Conservation (phyloP, 1,140 invertebrate species). For the Anadara kagoshimensis region DNA sequence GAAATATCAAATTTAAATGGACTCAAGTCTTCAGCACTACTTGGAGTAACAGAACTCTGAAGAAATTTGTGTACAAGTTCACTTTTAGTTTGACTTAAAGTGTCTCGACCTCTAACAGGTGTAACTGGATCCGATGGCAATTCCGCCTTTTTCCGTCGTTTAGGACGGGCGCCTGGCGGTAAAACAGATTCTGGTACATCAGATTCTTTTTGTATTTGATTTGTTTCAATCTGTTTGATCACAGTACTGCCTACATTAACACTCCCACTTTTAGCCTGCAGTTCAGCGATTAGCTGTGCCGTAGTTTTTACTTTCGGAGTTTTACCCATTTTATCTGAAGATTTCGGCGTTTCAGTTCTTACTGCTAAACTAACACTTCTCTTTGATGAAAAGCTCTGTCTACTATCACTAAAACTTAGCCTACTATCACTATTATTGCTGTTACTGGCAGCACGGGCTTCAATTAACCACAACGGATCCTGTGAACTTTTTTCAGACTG, state of each 20-base stretch:
- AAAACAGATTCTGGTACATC: constrained; percentile 60
- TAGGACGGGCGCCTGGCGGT: constrained; percentile 62
- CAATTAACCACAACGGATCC: no score
- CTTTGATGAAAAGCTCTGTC: constrained; percentile 28
- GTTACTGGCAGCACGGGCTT: no score
- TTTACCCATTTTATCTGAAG: constrained; percentile 29
- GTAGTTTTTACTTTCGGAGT: constrained; percentile 87
- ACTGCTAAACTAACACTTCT: constrained; percentile 36
- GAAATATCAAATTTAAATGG: constrained; percentile 57
- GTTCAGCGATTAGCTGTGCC: constrained; percentile 85
- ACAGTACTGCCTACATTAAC: constrained; percentile 69
- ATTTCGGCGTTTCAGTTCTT: constrained; percentile 31
- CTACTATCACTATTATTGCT: no score
- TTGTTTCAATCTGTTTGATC: constrained; percentile 68
- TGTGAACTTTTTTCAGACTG: no score
- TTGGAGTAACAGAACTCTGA: constrained; percentile 67
- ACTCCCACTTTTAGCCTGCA: constrained; percentile 80
- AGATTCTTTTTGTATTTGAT: constrained; percentile 70
- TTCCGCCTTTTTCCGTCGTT: constrained; percentile 49
- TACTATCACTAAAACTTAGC: no score
- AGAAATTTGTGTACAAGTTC: constrained; percentile 79
- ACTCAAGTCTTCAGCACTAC: constrained; percentile 53
- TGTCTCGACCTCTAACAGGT: constrained; percentile 52
- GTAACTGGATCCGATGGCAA: constrained; percentile 24
- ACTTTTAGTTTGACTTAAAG: constrained; percentile 74